These are phyloP conservation scores for Emydura subglobosa DNA, from an alignment of 2,113 vertebrate genomes.

Conservation along the genomic window DNA sequence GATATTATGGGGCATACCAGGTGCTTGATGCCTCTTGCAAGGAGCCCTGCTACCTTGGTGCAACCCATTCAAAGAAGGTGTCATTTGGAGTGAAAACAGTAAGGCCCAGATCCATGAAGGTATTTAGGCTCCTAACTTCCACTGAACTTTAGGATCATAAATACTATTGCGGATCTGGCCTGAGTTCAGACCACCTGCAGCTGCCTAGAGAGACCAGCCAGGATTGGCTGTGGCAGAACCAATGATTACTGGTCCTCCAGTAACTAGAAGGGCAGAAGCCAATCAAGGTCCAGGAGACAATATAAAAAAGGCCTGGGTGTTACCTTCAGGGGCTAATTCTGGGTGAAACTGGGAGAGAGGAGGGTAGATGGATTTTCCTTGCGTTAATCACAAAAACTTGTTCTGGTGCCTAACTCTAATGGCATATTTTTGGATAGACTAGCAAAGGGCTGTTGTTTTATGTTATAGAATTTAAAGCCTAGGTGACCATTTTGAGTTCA, in stretches of 20 bases:
- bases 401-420: neutral
- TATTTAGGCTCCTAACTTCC: too few relatives aligned
- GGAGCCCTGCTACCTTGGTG: neutral
- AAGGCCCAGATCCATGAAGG: neutral
- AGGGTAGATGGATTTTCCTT: neutral
- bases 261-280: neutral
- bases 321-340: neutral
- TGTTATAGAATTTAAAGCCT: neutral
- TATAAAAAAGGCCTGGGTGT: neutral
- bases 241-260: neutral
- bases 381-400: neutral
- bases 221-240: neutral
- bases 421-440: neutral
- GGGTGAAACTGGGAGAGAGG: neutral
- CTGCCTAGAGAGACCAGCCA: neutral
- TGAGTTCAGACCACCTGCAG: neutral
- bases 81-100: neutral
- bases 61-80: neutral
- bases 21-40: neutral
- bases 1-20: neutral
- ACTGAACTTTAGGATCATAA: too few relatives aligned
- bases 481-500: neutral
- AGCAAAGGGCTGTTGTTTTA: neutral
- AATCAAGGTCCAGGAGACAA: neutral
- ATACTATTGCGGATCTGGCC: too few relatives aligned